These are phyloP conservation scores for Prionchulus punctatus DNA, from an alignment of 2,888 invertebrate species.

Conservation along the genomic window DNA sequence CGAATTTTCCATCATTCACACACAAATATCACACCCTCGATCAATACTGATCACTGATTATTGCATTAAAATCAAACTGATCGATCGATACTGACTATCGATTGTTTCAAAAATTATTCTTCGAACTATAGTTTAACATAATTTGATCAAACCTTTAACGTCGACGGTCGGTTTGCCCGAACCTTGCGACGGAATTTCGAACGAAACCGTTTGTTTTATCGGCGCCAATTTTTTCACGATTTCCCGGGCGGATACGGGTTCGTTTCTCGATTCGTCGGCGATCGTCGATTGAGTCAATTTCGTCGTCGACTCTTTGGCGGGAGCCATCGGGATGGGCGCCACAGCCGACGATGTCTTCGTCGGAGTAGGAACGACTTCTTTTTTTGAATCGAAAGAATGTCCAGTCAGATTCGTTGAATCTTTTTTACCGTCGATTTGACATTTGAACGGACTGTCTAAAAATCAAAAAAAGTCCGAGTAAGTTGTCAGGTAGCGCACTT, in stretches of 20 bases:
- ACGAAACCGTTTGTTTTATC: not conserved
- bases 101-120: not conserved
- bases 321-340: not conserved
- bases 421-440: conserved; percentile 41
- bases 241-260: too few relatives aligned
- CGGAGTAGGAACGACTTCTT: too few relatives aligned
- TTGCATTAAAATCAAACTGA: too few relatives aligned
- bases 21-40: not conserved
- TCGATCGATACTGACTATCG: not conserved
- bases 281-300: not conserved
- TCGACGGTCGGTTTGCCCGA: not conserved
- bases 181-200: not conserved
- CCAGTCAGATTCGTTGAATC: not conserved
- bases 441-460: conserved; percentile 56
- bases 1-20: not conserved
- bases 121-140: too few relatives aligned
- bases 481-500: too few relatives aligned
- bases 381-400: too few relatives aligned
- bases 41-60: too few relatives aligned
- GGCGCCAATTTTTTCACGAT: not conserved
- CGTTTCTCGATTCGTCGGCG: not conserved
- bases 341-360: too few relatives aligned
- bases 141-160: not conserved
- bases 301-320: not conserved
- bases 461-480: conserved; percentile 14